phyloP scores from a whole-genome alignment of 2,113 vertebrate species.

The Fukomys damarensis region DNA sequence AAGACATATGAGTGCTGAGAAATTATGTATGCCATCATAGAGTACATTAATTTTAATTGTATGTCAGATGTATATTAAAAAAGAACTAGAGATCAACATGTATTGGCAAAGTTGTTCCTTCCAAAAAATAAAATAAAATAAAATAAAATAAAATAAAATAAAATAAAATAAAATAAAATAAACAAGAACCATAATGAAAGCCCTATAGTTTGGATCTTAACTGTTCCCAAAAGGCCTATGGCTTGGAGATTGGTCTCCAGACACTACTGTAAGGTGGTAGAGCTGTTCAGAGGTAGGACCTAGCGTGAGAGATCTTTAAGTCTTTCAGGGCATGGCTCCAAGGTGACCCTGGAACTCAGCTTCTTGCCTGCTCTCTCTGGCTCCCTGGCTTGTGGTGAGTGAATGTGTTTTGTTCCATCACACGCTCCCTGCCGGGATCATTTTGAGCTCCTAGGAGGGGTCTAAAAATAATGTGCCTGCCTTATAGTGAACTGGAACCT shows the following conservation, averaged over 20 bases:
- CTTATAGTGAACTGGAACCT: background rate
- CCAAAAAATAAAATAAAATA: background rate
- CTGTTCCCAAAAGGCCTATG: rapidly evolving
- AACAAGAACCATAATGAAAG: background rate
- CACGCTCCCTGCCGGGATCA: too few species aligned
- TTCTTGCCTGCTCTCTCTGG: background rate
- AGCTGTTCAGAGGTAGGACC: background rate
- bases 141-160: background rate
- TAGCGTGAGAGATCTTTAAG: too few species aligned
- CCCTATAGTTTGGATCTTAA: background rate
- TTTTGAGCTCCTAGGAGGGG: too few species aligned
- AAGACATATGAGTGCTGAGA: background rate
- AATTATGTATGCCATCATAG: background rate
- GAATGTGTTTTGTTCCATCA: background rate
- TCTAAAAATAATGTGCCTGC: background rate
- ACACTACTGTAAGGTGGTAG: background rate
- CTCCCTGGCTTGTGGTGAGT: background rate
- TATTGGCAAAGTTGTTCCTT: background rate
- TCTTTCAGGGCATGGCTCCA: background rate
- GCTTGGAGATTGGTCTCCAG: background rate
- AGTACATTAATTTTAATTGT: background rate
- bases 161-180: background rate
- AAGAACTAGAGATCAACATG: background rate
- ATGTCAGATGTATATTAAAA: background rate
- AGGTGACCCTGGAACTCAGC: rapidly evolving